A percentile compares a stretch with the other conserved stretches of the same genome.
phyloP scores from a whole-genome alignment of 2,113 vertebrate genomes.

The Paralichthys olivaceus region DNA sequence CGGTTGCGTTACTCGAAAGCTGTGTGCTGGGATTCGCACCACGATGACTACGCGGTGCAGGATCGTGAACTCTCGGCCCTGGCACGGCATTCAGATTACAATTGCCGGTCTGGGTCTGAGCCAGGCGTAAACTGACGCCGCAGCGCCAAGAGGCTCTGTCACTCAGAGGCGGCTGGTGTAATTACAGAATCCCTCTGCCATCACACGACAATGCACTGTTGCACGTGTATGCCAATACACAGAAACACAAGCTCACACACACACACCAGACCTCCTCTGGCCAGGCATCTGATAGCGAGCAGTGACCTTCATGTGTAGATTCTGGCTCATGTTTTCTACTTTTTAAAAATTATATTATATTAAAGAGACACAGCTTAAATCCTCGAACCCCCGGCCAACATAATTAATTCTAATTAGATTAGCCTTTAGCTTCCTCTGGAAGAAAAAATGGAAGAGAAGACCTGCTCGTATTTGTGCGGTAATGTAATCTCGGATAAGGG shows the following conservation, averaged over 20 bases:
- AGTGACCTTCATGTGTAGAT: constrained; percentile 19
- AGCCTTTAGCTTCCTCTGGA: constrained; percentile 32
- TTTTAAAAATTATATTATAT: background rate
- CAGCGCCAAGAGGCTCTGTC: constrained; percentile 31
- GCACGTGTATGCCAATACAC: background rate
- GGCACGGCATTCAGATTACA: background rate
- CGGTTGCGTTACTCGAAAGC: constrained; percentile 8
- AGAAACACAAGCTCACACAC: background rate
- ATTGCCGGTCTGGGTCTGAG: constrained; percentile 26
- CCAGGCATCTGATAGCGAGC: constrained; percentile 10
- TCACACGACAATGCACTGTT: constrained; percentile 14
- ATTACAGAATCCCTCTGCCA: constrained; percentile 57
- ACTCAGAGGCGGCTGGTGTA: constrained; percentile 53
- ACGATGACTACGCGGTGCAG: background rate
- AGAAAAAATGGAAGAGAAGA: background rate
- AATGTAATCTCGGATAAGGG: constrained; percentile 31
- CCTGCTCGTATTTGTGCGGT: constrained; percentile 7
- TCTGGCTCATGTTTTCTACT: background rate
- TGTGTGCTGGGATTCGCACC: background rate
- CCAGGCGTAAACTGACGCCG: constrained; percentile 59
- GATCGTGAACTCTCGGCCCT: constrained; percentile 30
- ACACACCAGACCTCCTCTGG: background rate
- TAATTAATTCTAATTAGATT: constrained; percentile 65
- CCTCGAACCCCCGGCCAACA: constrained; percentile 34
- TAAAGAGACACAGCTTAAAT: background rate